phyloP scores from a whole-genome alignment of 2,888 invertebrate genomes.

The Apamea crenata region DNA sequence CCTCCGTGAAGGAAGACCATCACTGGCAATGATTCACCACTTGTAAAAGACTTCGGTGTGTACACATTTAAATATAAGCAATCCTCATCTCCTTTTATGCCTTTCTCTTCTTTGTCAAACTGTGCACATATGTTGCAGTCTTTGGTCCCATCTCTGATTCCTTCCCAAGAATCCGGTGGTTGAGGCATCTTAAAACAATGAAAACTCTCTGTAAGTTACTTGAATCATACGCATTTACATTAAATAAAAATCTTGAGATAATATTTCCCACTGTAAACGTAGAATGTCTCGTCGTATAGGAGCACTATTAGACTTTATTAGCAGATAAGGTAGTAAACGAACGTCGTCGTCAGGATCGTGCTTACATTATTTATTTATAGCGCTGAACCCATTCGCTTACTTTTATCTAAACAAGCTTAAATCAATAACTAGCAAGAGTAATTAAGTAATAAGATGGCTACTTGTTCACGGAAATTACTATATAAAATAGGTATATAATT shows the following conservation, averaged over 20 bases:
- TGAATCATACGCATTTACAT: neutral
- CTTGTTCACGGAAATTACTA: neutral
- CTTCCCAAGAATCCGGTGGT: constrained; percentile 88
- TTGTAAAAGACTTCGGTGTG: constrained; percentile 86
- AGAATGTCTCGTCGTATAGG: neutral
- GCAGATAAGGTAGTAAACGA: neutral
- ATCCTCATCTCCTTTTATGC: constrained; percentile 90
- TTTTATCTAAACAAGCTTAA: neutral
- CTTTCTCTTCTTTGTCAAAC: constrained; percentile 88
- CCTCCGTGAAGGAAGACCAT: constrained; percentile 88
- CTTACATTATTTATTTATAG: neutral
- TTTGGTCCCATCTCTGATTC: constrained; percentile 91
- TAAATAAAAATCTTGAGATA: neutral
- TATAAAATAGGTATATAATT: neutral
- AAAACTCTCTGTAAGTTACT: constrained; percentile 20
- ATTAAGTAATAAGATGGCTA: neutral
- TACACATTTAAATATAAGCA: constrained; percentile 93
- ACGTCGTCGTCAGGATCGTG: neutral
- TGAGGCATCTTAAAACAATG: constrained; percentile 79
- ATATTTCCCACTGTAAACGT: neutral
- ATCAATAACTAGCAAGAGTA: neutral
- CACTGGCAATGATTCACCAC: constrained; percentile 76
- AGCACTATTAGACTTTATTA: neutral
- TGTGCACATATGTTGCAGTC: constrained; percentile 92
- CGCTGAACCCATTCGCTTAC: neutral